These are phyloP conservation scores for Merops nubicus DNA, from an alignment of 2,113 vertebrate genomes.

Conservation along the genomic window DNA sequence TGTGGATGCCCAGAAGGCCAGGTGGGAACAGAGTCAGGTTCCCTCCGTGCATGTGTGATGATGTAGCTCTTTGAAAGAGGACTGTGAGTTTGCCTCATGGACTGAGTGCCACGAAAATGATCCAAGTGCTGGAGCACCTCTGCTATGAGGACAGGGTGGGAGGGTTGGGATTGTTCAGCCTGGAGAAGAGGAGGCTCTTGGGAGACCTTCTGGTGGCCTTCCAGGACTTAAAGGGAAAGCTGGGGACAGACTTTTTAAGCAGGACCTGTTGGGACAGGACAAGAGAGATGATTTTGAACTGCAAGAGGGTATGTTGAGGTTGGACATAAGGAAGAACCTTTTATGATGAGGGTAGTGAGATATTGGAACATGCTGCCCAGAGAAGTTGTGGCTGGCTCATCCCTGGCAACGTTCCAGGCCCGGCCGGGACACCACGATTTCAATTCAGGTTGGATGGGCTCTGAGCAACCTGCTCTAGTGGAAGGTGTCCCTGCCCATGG, in stretches of 20 bases:
- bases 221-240: background rate
- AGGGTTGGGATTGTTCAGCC: background rate
- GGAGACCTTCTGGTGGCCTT: background rate
- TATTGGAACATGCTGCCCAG: background rate
- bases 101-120: background rate
- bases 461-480: rapidly evolving
- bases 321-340: rapidly evolving
- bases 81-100: background rate
- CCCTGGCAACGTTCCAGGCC: background rate
- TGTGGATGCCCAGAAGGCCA: background rate
- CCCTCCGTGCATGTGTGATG: rapidly evolving
- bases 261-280: background rate
- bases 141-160: background rate
- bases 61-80: background rate
- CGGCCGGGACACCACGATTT: too few relatives aligned
- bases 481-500: background rate
- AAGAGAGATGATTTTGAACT: background rate
- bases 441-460: rapidly evolving
- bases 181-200: background rate
- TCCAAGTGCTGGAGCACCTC: background rate
- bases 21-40: background rate
- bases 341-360: rapidly evolving
- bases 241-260: background rate
- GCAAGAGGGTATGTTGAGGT: background rate
- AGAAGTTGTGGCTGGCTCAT: background rate